phyloP scores from a whole-genome alignment of 2,797 vertebrate genomes.

The Coranthus polyacanthus region DNA sequence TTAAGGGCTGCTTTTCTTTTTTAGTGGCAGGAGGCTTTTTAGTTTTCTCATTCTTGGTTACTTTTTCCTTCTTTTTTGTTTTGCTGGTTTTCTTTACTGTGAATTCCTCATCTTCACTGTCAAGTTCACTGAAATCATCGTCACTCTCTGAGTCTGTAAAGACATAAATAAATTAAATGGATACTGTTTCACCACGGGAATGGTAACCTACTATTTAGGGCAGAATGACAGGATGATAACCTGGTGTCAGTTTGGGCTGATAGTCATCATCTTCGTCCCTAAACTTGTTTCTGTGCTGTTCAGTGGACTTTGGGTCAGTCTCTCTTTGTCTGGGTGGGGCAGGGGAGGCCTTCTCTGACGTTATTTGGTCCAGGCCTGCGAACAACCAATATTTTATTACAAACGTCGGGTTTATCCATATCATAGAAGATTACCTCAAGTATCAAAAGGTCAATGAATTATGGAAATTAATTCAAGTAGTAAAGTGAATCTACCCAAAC shows the following conservation, averaged over 20 bases:
- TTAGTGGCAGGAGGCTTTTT: constrained; percentile 55
- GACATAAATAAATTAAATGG: not conserved
- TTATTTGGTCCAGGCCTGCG: constrained; percentile 86
- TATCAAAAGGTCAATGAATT: not conserved
- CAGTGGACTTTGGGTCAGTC: constrained; percentile 47
- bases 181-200: not conserved
- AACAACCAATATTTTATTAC: not conserved
- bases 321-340: constrained; percentile 62
- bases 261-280: constrained; percentile 79
- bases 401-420: not conserved
- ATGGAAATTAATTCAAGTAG: not conserved
- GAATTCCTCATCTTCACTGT: constrained; percentile 88
- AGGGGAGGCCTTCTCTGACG: constrained; percentile 55
- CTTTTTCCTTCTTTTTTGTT: constrained; percentile 79
- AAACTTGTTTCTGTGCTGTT: constrained; percentile 58
- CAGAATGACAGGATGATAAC: constrained; percentile 27
- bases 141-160: constrained; percentile 82
- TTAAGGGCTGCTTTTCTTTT: constrained; percentile 74
- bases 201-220: not conserved
- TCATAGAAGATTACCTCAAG: not conserved
- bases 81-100: constrained; percentile 80
- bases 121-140: constrained; percentile 83
- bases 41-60: constrained; percentile 73
- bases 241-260: constrained; percentile 68
- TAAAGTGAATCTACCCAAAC: constrained; percentile 82